Evolutionary conservation across 2,113 vertebrate genomes (phyloP), one percentile per base, ranked within the genome.

Genomic region (Oryzias woworae): DNA sequence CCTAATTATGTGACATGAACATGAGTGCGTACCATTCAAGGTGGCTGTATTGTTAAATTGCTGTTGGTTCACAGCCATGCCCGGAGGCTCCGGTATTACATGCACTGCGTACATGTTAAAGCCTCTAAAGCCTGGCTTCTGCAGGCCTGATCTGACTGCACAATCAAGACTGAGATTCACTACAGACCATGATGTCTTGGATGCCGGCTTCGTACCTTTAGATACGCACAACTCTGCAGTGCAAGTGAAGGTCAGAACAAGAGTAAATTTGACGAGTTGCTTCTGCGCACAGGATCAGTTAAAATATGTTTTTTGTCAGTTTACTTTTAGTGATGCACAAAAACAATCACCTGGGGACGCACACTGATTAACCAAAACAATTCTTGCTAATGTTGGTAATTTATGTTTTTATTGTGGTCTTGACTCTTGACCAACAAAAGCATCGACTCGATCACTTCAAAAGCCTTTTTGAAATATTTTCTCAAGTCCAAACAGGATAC

Each of bases 91-190:
- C 56, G 71, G 75, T 81, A 88, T 89, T 85, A 88, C 82, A 84
- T 83, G 75, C 70, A 66, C 81, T 75, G 79, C 75, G 36, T 77
- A 73, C 82, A 83, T 68, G 56, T 81, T 80, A 77, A 75, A 83
- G 67, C 83, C 72, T 82, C 79, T 80, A 89, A 86, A 87, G 59
- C 86, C 75, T 80, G 44, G 71, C 81, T 84, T 82, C 81, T 59
- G 45, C 81, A 82, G 77, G 73, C 66, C 78, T 82, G 65, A 82
- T 85, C 79, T 81, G 82, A 87, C 82, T 86, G 80, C 80, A 78
- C 77, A 80, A 72, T 77, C 71, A 73, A 58, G 53, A 77, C 62
- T 65, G 77, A 71, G 71, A 78, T 69, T 53, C 60, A 69, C 78
- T 77, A 62, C 61, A 42, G 69, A 74, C 80, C 74, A 58, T 28